Conservation (phyloP, 1,140 invertebrate genomes). For the Agraylea sexmaculata region DNA sequence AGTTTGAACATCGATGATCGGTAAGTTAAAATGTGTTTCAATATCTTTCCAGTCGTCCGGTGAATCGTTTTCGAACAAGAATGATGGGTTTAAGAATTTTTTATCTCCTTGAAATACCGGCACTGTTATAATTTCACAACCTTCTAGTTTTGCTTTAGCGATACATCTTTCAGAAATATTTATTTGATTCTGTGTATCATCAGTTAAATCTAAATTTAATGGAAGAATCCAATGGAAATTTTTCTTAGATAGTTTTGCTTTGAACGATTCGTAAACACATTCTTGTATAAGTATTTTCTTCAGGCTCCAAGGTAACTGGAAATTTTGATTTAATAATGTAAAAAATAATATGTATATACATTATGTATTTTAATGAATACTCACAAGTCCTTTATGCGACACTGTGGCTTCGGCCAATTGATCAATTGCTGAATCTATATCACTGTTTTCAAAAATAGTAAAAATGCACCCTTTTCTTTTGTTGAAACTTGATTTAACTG, state of each 20-base stretch:
- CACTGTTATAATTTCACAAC: conserved; percentile 9
- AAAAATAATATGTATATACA: conserved; percentile 5
- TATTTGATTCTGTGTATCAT: conserved; percentile 8
- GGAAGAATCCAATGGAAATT: conserved; percentile 35
- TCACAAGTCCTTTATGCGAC: conserved; percentile 44
- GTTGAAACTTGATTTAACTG: conserved; percentile 30
- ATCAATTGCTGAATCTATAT: conserved; percentile 48
- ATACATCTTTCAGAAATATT: conserved; percentile 5
- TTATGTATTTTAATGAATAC: conserved; percentile 9
- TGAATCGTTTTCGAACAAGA: conserved; percentile 13
- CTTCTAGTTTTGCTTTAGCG: conserved; percentile 1
- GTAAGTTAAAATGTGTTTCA: conserved; percentile 23
- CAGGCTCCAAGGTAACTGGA: conserved; percentile 41
- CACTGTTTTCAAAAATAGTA: conserved; percentile 45
- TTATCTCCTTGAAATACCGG: conserved; percentile 1
- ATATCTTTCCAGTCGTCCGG: conserved; percentile 19
- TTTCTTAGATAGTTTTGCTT: conserved; percentile 35
- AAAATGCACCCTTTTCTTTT: conserved; percentile 21
- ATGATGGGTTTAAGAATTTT: conserved; percentile 9
- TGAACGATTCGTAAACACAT: conserved; percentile 36
- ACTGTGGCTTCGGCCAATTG: conserved; percentile 41
- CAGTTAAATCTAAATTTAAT: conserved; percentile 29
- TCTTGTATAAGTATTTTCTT: conserved; percentile 45
- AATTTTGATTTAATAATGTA: neutral
- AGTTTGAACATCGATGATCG: conserved; percentile 38